A percentile compares a stretch with the other conserved stretches of the same genome.
phyloP scores from a whole-genome alignment of 2,113 vertebrate genomes.

The Dromaius novaehollandiae region DNA sequence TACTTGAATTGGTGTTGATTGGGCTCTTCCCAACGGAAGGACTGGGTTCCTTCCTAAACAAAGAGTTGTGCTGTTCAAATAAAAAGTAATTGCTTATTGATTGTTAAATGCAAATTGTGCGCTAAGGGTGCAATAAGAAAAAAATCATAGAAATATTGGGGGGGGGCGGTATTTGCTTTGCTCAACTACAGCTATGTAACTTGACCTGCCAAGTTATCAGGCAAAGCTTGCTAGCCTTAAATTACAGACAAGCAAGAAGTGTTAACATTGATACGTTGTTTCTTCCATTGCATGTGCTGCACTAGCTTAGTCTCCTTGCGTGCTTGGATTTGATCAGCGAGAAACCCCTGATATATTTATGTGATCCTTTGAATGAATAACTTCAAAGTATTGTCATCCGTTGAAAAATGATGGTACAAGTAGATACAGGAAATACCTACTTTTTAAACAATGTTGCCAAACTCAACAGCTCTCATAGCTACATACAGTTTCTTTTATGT shows the following conservation, averaged over 20 bases:
- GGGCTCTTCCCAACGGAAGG: background rate
- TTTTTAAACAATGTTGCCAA: background rate
- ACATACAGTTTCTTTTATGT: background rate
- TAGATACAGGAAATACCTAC: background rate
- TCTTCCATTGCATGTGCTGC: background rate
- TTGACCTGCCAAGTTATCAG: background rate
- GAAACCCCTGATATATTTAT: background rate
- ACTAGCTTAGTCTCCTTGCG: background rate
- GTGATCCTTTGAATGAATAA: background rate
- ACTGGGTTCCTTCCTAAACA: background rate
- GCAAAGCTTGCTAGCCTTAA: background rate
- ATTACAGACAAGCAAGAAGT: conserved; percentile 14
- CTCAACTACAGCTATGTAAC: background rate
- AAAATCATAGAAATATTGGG: background rate
- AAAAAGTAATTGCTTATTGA: conserved; percentile 44
- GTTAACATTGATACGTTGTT: background rate
- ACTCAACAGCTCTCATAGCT: background rate
- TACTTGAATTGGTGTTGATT: background rate
- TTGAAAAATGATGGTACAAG: background rate
- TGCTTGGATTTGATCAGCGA: background rate
- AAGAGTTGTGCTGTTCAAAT: conserved; percentile 14
- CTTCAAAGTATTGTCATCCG: background rate
- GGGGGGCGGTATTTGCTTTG: background rate
- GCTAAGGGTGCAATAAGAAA: background rate
- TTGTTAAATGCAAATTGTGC: background rate